phyloP scores from a whole-genome alignment of 2,113 vertebrate species.

The Thermophis baileyi region DNA sequence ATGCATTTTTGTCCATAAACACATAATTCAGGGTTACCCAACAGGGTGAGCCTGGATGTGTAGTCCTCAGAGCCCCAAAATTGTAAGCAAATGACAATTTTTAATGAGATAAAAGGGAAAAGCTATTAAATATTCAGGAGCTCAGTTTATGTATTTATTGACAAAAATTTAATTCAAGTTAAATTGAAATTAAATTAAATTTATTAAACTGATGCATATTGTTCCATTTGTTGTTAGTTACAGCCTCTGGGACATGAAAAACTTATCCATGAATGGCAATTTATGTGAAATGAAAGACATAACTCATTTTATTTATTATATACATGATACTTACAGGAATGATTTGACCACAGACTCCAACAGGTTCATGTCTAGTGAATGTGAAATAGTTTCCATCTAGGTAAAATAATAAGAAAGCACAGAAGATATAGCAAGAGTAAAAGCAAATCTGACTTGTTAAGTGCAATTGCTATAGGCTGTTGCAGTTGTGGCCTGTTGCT shows the following conservation, averaged over 20 bases:
- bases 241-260: neutral
- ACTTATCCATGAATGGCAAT: neutral
- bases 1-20: neutral
- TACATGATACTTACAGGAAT: conserved; percentile 79
- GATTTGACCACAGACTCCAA: conserved; percentile 88
- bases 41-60: neutral
- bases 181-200: neutral
- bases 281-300: neutral
- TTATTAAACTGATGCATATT: neutral
- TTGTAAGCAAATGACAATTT: neutral
- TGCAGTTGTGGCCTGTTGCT: conserved; percentile 15
- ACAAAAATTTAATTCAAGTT: neutral
- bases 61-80: neutral
- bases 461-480: neutral
- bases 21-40: neutral
- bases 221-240: neutral
- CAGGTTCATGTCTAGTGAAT: conserved; percentile 84
- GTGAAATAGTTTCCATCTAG: conserved; percentile 85
- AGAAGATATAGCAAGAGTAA: conserved; percentile 19
- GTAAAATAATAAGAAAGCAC: conserved; percentile 39
- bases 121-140: neutral
- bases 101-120: neutral
- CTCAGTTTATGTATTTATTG: neutral
- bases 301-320: neutral
- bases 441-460: neutral